These are phyloP conservation scores for Calephelis perditalis DNA, from an alignment of 2,888 invertebrate genomes.

Conservation along the genomic window DNA sequence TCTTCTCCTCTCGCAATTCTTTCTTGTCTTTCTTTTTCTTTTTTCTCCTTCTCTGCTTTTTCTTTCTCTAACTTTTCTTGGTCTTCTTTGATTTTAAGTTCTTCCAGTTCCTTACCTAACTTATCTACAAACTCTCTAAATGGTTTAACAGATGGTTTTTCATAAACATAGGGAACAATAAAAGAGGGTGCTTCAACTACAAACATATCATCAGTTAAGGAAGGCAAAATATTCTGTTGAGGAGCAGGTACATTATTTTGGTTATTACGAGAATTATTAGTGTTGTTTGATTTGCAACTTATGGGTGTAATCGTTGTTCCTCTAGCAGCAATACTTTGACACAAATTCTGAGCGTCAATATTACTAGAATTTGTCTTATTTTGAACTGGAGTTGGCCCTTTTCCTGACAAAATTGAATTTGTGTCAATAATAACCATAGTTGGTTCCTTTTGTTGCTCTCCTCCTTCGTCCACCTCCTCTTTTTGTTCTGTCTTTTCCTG, in stretches of 20 bases:
- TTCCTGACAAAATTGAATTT: conserved; percentile 80
- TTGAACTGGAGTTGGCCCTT: conserved; percentile 40
- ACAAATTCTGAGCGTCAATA: conserved; percentile 59
- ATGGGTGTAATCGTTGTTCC: conserved; percentile 77
- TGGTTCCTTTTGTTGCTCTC: conserved; percentile 82
- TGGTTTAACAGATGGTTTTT: conserved; percentile 90
- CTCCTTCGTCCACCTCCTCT: conserved; percentile 30
- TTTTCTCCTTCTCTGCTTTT: conserved; percentile 50
- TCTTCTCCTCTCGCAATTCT: conserved; percentile 51
- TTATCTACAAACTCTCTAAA: conserved; percentile 85
- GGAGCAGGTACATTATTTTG: conserved; percentile 38
- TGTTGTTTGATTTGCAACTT: conserved; percentile 45
- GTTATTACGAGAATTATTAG: conserved; percentile 25
- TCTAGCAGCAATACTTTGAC: conserved; percentile 69
- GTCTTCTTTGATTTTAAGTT: conserved; percentile 59
- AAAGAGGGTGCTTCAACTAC: conserved; percentile 95
- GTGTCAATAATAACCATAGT: conserved; percentile 91
- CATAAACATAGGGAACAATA: conserved; percentile 95
- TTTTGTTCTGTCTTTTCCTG: conserved; percentile 50
- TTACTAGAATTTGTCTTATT: conserved; percentile 43
- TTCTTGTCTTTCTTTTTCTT: conserved; percentile 66
- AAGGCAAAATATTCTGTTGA: conserved; percentile 81
- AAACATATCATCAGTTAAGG: conserved; percentile 94
- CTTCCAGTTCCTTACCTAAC: conserved; percentile 80
- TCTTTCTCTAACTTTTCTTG: conserved; percentile 54